These are phyloP conservation scores for Mastacembelus armatus DNA, from an alignment of 2,797 vertebrate genomes.

Conservation along the genomic window DNA sequence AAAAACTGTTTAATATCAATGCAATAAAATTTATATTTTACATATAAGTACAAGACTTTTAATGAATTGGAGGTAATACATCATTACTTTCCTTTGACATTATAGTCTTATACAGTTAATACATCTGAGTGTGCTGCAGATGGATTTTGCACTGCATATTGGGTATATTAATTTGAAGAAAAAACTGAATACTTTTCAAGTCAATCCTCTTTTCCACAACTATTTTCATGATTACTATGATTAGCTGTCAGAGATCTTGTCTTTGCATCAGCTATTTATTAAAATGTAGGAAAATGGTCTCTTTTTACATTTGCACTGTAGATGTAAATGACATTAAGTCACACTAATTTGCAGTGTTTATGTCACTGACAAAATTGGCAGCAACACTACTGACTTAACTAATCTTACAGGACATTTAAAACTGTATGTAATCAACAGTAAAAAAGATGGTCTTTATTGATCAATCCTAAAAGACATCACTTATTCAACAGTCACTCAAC, in stretches of 20 bases:
- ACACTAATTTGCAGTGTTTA: slow-evolving; percentile 7
- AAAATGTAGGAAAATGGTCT: background rate
- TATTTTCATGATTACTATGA: background rate
- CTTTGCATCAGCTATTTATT: slow-evolving; percentile 5
- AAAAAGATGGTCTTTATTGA: too few species aligned
- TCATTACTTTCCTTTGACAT: background rate
- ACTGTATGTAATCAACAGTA: background rate
- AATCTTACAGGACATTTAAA: background rate
- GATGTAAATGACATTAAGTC: background rate
- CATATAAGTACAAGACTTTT: background rate
- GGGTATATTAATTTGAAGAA: background rate
- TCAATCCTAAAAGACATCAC: too few species aligned
- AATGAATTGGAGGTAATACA: background rate
- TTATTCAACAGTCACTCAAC: too few species aligned
- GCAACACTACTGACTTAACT: too few species aligned
- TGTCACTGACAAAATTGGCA: slow-evolving; percentile 1
- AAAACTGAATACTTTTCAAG: background rate
- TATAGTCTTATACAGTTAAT: too few species aligned
- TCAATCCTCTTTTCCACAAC: background rate
- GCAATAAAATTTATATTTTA: background rate
- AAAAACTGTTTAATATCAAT: background rate
- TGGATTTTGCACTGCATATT: background rate
- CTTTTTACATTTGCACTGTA: background rate
- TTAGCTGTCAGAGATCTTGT: background rate
- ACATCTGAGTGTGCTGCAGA: background rate